Percentiles rank a stretch among this genome's conserved stretches.
These are phyloP conservation scores for Temnothorax ravouxi DNA, from an alignment of 2,888 invertebrate genomes.

Conservation along the genomic window DNA sequence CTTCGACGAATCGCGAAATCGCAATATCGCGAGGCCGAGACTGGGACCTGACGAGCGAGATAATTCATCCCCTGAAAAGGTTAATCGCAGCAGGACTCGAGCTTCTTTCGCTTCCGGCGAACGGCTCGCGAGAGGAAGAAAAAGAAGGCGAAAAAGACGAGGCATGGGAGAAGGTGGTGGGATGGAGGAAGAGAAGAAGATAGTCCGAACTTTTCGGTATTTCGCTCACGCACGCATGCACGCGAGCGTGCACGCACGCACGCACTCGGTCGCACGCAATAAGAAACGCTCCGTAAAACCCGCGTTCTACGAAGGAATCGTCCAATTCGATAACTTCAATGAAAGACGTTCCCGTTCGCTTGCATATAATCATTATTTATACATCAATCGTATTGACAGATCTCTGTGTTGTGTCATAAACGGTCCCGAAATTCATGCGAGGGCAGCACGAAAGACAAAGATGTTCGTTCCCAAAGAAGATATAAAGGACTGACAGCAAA, in stretches of 20 bases:
- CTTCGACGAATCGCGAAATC: constrained; percentile 69
- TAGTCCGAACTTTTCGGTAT: constrained; percentile 81
- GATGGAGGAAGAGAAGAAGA: constrained; percentile 56
- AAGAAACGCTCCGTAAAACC: constrained; percentile 71
- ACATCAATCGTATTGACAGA: constrained; percentile 38
- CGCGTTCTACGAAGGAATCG: constrained; percentile 63
- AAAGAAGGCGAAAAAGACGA: constrained; percentile 57
- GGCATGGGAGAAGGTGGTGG: constrained; percentile 46
- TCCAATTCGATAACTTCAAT: constrained; percentile 56
- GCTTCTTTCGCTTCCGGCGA: constrained; percentile 78
- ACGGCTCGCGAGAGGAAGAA: constrained; percentile 63
- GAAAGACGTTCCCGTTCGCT: constrained; percentile 38
- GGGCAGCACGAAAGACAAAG: not conserved
- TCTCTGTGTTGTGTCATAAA: constrained; percentile 27
- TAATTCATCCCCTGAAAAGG: constrained; percentile 79
- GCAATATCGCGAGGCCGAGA: constrained; percentile 66
- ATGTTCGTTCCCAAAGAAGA: not conserved
- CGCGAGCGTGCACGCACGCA: constrained; percentile 78
- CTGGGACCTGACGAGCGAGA: constrained; percentile 73
- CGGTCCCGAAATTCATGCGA: constrained; percentile 1
- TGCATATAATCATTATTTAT: constrained; percentile 30
- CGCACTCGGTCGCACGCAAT: constrained; percentile 78
- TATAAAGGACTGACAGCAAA: constrained; percentile 17
- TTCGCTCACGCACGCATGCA: constrained; percentile 84
- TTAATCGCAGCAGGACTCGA: constrained; percentile 76